phyloP scores from a whole-genome alignment of 2,888 invertebrate genomes.

The Acanthoscelides obtectus region DNA sequence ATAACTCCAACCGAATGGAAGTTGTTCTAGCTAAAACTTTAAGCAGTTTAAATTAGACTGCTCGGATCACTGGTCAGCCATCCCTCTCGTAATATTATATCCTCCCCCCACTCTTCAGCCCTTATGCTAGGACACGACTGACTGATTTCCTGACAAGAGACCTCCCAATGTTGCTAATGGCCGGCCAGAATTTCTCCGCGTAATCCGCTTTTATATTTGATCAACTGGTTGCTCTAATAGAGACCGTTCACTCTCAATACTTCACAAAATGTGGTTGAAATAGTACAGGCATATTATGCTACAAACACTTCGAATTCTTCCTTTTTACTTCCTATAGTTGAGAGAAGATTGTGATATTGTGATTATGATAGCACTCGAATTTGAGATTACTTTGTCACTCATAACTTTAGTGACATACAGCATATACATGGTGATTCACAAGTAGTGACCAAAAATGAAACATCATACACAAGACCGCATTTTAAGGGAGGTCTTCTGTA shows the following conservation, averaged over 20 bases:
- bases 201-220: slow-evolving; percentile 19
- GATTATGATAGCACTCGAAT: no score
- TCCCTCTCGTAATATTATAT: not conserved
- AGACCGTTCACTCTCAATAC: not conserved
- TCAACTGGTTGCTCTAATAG: slow-evolving; percentile 10
- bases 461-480: no score
- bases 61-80: not conserved
- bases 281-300: no score
- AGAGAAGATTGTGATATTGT: no score
- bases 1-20: no score
- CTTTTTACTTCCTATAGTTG: no score
- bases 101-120: slow-evolving; percentile 12
- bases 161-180: slow-evolving; percentile 25
- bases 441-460: no score
- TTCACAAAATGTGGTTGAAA: not conserved
- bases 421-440: no score
- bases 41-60: not conserved
- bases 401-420: no score
- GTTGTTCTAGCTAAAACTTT: not conserved
- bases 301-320: no score
- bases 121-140: slow-evolving; percentile 24
- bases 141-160: slow-evolving; percentile 25
- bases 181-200: slow-evolving; percentile 15
- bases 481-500: no score
- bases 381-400: no score